Evolutionary conservation across 2,113 vertebrate genomes (phyloP).

Genomic region (Peromyscus californicus): DNA sequence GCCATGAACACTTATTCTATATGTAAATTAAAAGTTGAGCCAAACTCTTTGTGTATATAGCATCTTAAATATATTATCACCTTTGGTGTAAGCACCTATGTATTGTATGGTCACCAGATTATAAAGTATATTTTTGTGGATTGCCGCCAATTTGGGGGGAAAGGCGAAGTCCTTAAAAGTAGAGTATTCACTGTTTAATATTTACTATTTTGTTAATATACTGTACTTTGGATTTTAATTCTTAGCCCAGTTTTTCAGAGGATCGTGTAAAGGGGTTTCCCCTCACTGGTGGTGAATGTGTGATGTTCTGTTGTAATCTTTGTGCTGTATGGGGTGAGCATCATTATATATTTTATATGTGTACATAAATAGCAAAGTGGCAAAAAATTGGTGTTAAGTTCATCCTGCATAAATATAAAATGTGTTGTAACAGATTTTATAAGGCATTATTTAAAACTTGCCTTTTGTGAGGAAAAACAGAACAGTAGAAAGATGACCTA

Average conservation of each 20-base stretch:
- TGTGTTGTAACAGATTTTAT: slow-evolving; percentile 86
- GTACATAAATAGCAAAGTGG: slow-evolving; percentile 92
- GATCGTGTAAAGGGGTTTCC: slow-evolving; percentile 89
- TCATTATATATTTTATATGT: slow-evolving; percentile 92
- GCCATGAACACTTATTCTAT: slow-evolving; percentile 99
- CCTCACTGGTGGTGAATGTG: slow-evolving; percentile 95
- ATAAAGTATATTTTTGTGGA: slow-evolving; percentile 99
- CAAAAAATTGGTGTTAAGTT: slow-evolving; percentile 89
- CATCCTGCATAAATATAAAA: slow-evolving; percentile 89
- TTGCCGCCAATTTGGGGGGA: slow-evolving; percentile 95
- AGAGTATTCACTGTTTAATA: slow-evolving; percentile 97
- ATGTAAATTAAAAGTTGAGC: slow-evolving; percentile 99
- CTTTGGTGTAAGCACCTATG: slow-evolving; percentile 95
- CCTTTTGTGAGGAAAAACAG: slow-evolving; percentile 84
- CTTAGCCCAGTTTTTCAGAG: slow-evolving; percentile 92
- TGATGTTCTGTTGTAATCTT: slow-evolving; percentile 93
- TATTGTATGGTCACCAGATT: slow-evolving; percentile 96
- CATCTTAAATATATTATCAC: slow-evolving; percentile 98
- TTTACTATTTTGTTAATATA: slow-evolving; percentile 97
- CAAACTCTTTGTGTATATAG: slow-evolving; percentile 99
- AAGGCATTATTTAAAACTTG: slow-evolving; percentile 87
- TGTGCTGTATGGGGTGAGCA: slow-evolving; percentile 94
- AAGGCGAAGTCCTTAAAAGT: slow-evolving; percentile 95
- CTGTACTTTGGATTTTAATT: slow-evolving; percentile 95
- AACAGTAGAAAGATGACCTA: slow-evolving; percentile 84